Percentiles rank a stretch among this genome's conserved stretches.
phyloP scores from a whole-genome alignment of 2,797 vertebrate species.

The Chelon labrosus region DNA sequence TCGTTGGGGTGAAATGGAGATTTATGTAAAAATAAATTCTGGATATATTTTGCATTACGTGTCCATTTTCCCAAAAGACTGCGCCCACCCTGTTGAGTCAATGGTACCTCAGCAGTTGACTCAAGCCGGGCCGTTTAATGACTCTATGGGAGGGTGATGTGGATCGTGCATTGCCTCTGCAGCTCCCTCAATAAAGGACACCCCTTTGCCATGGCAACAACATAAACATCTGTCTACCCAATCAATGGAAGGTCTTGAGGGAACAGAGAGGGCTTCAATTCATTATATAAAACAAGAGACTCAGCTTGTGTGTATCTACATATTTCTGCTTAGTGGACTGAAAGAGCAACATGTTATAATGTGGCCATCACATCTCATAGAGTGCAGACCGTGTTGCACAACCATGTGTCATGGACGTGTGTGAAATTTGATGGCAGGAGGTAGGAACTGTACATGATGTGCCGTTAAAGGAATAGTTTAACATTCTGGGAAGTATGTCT shows the following conservation, averaged over 20 bases:
- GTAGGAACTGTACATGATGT: neutral
- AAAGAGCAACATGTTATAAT: conserved; percentile 32
- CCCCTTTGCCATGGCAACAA: conserved; percentile 78
- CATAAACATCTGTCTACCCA: conserved; percentile 76
- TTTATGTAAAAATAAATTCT: conserved; percentile 63
- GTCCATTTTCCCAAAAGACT: conserved; percentile 58
- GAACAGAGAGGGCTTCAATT: conserved; percentile 59
- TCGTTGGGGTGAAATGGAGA: conserved; percentile 61
- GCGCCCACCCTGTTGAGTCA: conserved; percentile 36
- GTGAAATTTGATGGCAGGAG: conserved; percentile 9
- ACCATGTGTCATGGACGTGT: conserved; percentile 8
- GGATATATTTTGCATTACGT: conserved; percentile 53
- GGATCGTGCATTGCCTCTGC: conserved; percentile 73
- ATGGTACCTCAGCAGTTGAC: conserved; percentile 52
- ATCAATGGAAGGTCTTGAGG: conserved; percentile 56
- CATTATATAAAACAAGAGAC: conserved; percentile 58
- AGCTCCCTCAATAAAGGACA: conserved; percentile 71
- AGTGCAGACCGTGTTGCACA: neutral
- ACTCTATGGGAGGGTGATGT: conserved; percentile 66
- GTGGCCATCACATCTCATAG: conserved; percentile 8
- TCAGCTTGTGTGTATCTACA: conserved; percentile 24
- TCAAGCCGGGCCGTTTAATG: conserved; percentile 50
- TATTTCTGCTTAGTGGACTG: conserved; percentile 14
- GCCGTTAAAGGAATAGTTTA: neutral
- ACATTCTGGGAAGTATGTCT: neutral